phyloP scores from a whole-genome alignment of 2,888 invertebrate genomes.

The Germaria angustata region DNA sequence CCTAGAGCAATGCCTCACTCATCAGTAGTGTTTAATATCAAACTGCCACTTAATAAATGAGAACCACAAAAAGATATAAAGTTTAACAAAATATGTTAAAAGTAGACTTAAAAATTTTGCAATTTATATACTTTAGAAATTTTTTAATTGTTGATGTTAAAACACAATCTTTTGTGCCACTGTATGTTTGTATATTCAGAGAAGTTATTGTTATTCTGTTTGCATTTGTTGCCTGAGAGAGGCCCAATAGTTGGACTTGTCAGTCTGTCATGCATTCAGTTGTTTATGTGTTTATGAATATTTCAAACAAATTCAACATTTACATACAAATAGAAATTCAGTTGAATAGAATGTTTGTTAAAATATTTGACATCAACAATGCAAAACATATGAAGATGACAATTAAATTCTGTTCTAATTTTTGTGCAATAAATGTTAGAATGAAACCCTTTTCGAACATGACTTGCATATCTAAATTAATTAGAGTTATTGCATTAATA shows the following conservation, averaged over 20 bases:
- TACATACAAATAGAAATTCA: neutral
- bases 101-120: too few species aligned
- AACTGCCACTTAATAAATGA: too few species aligned
- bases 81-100: too few species aligned
- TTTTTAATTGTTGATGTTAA: too few species aligned
- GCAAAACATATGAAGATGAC: neutral
- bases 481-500: conserved; percentile 44
- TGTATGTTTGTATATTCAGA: neutral
- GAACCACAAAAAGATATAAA: too few species aligned
- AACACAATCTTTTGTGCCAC: too few species aligned
- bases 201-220: neutral
- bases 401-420: neutral
- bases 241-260: conserved; percentile 38
- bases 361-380: neutral
- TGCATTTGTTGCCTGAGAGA: neutral
- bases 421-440: conserved; percentile 9
- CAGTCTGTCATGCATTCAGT: conserved; percentile 11
- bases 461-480: conserved; percentile 66
- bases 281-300: neutral
- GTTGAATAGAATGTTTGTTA: neutral
- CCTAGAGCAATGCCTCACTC: too few species aligned
- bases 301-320: neutral
- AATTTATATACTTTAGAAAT: too few species aligned
- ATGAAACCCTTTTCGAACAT: conserved; percentile 54
- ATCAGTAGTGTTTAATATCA: too few species aligned